These are phyloP conservation scores for Cheilosia pagana DNA, from an alignment of 2,888 invertebrate genomes.

Conservation along the genomic window DNA sequence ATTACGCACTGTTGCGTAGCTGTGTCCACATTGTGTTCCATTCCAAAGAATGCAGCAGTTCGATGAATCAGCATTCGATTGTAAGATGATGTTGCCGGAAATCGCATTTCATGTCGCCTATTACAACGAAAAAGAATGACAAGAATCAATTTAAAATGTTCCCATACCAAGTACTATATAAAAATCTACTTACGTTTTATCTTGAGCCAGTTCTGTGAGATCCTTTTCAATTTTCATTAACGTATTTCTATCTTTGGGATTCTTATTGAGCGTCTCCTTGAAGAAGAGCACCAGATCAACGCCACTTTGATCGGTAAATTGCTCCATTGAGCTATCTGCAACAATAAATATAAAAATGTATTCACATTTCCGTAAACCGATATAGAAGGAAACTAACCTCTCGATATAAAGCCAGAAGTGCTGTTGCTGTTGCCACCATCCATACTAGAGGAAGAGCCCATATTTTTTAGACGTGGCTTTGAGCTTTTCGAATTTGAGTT, in stretches of 20 bases:
- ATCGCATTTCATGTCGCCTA: slow-evolving; percentile 91
- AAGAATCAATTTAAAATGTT: neutral
- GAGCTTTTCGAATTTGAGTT: slow-evolving; percentile 82
- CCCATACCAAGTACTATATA: neutral
- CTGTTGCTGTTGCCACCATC: slow-evolving; percentile 84
- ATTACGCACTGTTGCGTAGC: slow-evolving; percentile 91
- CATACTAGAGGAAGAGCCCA: slow-evolving; percentile 83
- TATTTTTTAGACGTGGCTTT: slow-evolving; percentile 83
- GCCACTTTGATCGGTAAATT: slow-evolving; percentile 89
- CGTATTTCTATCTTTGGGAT: slow-evolving; percentile 93
- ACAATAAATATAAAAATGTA: slow-evolving; percentile 18
- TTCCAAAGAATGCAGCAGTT: slow-evolving; percentile 95
- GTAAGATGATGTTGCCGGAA: slow-evolving; percentile 97
- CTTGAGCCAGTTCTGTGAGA: slow-evolving; percentile 91
- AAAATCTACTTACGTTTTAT: slow-evolving; percentile 87
- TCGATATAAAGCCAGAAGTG: slow-evolving; percentile 85
- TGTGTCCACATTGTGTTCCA: slow-evolving; percentile 96
- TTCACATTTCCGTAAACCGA: neutral
- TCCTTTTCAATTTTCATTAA: slow-evolving; percentile 95
- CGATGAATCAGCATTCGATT: slow-evolving; percentile 98
- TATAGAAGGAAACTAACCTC: slow-evolving; percentile 82
- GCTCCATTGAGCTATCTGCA: slow-evolving; percentile 90
- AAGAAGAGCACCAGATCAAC: slow-evolving; percentile 95
- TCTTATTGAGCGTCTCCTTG: slow-evolving; percentile 94
- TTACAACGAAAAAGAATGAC: slow-evolving; percentile 60